Conservation (phyloP, 2,113 vertebrate genomes). For the Lepus europaeus region DNA sequence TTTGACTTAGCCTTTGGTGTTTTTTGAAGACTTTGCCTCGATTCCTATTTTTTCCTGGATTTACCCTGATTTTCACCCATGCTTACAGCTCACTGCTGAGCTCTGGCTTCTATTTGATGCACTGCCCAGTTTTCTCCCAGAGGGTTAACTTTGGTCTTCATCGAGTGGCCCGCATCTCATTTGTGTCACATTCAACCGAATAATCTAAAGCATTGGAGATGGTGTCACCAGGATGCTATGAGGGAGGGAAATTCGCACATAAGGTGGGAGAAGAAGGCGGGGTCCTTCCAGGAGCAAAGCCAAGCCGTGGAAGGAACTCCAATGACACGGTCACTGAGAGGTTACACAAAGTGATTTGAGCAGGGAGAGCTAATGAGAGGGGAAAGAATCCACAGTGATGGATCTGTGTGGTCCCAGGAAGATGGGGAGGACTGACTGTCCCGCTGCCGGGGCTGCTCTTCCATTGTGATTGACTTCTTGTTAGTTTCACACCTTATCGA, state of each 20-base stretch:
- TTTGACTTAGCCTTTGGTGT: not conserved
- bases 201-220: not conserved
- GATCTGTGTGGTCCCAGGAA: not conserved
- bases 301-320: not conserved
- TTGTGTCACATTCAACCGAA: not conserved
- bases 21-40: not conserved
- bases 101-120: not conserved
- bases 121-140: not conserved
- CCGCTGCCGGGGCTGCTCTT: rapidly evolving
- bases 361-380: not conserved
- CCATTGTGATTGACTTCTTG: not conserved
- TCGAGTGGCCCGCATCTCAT: not conserved
- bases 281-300: not conserved
- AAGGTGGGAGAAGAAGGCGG: not conserved
- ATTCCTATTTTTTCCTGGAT: rapidly evolving
- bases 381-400: not conserved
- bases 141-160: not conserved
- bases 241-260: not conserved
- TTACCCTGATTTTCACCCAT: not conserved
- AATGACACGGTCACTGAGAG: not conserved
- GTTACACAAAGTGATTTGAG: not conserved
- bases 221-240: not conserved
- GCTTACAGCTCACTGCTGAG: not conserved
- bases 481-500: not conserved
- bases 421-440: not conserved